phyloP scores from a whole-genome alignment of 2,797 vertebrate genomes.

The Coregonus ussuriensis region DNA sequence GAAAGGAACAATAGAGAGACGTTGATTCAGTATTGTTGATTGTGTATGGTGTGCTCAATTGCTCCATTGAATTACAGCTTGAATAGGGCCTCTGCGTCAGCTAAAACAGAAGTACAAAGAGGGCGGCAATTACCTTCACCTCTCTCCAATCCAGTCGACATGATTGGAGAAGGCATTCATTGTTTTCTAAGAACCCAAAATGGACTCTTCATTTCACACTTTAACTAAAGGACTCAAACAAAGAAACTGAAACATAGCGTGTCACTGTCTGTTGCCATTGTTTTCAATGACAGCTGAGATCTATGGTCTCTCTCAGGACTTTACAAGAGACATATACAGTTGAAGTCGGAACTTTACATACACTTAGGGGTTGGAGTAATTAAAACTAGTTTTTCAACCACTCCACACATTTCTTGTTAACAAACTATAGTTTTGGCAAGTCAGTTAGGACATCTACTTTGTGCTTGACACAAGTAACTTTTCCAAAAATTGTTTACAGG shows the following conservation, averaged over 20 bases:
- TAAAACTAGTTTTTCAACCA: too few species aligned
- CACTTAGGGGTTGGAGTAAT: too few species aligned
- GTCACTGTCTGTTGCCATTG: neutral
- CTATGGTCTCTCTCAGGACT: neutral
- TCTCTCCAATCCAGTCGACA: neutral
- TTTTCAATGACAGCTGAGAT: neutral
- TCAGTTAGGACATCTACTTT: too few species aligned
- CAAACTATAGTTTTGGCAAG: too few species aligned
- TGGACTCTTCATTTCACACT: neutral
- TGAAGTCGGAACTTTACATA: too few species aligned
- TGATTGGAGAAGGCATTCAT: neutral
- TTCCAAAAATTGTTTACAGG: too few species aligned
- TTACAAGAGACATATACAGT: slow-evolving; percentile 6
- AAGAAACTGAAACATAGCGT: neutral
- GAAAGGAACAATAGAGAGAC: neutral
- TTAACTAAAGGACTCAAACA: neutral
- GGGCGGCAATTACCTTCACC: slow-evolving; percentile 4
- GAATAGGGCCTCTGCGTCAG: slow-evolving; percentile 12
- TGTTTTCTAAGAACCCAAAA: neutral
- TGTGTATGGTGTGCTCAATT: neutral
- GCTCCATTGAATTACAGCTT: slow-evolving; percentile 12
- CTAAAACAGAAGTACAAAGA: neutral
- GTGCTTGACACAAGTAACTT: too few species aligned
- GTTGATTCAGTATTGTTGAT: neutral
- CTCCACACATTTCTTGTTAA: too few species aligned